A percentile compares a stretch with the other conserved stretches of the same genome.
Conservation (phyloP, 2,888 invertebrate species). For the Drosophila nr. perissopoda region DNA sequence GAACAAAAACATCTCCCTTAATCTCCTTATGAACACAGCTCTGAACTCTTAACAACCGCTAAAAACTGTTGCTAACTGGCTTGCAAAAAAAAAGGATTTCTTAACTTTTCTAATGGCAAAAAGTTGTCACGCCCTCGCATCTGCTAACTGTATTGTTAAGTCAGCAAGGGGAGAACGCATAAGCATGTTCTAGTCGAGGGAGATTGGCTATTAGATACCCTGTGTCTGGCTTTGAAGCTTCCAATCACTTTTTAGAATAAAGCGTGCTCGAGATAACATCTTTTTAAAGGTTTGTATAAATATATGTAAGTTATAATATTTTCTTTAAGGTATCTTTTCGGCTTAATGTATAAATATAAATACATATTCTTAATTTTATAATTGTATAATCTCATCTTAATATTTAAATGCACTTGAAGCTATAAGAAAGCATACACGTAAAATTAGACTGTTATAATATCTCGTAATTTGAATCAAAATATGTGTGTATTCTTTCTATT, state of each 20-base stretch:
- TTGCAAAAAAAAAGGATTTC: constrained; percentile 15
- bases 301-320: not conserved
- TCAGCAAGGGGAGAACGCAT: constrained; percentile 7
- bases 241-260: not conserved
- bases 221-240: not conserved
- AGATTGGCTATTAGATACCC: constrained; percentile 9
- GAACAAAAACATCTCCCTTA: constrained; percentile 17
- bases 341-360: not conserved
- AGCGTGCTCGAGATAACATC: not conserved
- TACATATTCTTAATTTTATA: not conserved
- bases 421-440: not conserved
- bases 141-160: constrained; percentile 61
- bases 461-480: not conserved
- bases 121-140: constrained; percentile 63
- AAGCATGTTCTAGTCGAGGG: not conserved
- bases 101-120: constrained; percentile 65
- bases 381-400: not conserved
- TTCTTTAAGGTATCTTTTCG: not conserved
- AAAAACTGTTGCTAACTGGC: constrained; percentile 5
- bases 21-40: constrained; percentile 36
- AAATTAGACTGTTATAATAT: not conserved
- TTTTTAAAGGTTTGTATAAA: not conserved
- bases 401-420: not conserved
- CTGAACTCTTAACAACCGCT: constrained; percentile 11
- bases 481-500: not conserved